These are phyloP conservation scores for Phalacrocorax aristotelis DNA, from an alignment of 2,113 vertebrate genomes.

Conservation along the genomic window DNA sequence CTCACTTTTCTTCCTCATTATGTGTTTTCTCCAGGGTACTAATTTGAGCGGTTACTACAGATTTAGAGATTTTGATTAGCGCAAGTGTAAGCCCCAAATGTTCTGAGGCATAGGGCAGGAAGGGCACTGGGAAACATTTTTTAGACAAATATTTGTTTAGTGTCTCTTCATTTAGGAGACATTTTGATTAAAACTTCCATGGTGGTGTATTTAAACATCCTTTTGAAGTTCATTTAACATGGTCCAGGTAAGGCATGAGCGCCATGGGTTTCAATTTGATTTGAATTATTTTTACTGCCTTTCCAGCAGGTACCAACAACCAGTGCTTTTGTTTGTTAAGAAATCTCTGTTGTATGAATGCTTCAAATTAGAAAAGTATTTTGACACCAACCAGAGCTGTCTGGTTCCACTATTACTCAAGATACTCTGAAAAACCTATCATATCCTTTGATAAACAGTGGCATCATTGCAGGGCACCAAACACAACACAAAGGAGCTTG, in stretches of 20 bases:
- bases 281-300: background rate
- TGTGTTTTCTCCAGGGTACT: background rate
- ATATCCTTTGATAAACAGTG: background rate
- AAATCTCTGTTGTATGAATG: background rate
- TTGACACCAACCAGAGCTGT: background rate
- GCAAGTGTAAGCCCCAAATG: background rate
- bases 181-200: background rate
- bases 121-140: background rate
- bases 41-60: background rate
- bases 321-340: background rate
- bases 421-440: background rate
- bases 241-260: background rate
- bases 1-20: background rate
- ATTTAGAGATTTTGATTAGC: background rate
- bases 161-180: background rate
- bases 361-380: background rate
- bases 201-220: background rate
- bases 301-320: background rate
- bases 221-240: background rate
- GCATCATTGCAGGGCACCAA: background rate
- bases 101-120: background rate
- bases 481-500: background rate
- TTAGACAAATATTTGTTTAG: background rate
- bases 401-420: background rate
- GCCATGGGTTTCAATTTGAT: background rate